Evolutionary conservation across 2,113 vertebrate genomes (phyloP), one percentile per base, ranked within the genome.

Genomic region (Neotragus pygmaeus): DNA sequence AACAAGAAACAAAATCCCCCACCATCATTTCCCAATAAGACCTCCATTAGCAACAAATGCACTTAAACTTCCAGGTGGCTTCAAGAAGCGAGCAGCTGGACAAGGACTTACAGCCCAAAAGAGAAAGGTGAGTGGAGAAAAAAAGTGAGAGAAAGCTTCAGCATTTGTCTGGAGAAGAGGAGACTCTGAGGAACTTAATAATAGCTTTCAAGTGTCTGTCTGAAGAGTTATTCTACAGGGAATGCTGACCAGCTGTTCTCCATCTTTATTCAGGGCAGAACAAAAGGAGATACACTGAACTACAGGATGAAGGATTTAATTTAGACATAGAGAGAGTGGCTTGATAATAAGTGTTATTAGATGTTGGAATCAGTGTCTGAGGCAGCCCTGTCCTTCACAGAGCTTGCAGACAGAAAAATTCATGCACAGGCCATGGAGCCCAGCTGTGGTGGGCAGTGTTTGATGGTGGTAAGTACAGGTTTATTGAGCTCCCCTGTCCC

Each of bases 241-340:
- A 91, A 81, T 78, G 57, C 94, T 97, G 96, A 96, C 95, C 95
- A 97, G 94, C 96, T 97, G 83, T 58, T 97, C 90, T 96, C 82
- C 88, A 93, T 96, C 96, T 96, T 97, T 92, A 96, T 95, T 97
- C 90, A 87, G 90, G 82, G 55, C 88, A 87, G 90, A 97, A 98
- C 47, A 86, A 97, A 97, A 96, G 90, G 86, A 97, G 93, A 94
- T 55, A 45, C 88, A 87, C 55, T 60, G 43, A 95, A 77, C 94
- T 81, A 57, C 81, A 96, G 60, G 94, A 96, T 81, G 92, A 82
- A 92, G 95, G 87, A 94, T 94, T 96, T 96, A 95, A 97, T 96
- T 95, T 96, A 92, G 92, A 91, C 81, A 47, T 75, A 70, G 95
- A 73, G 94, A 89, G 92, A 92, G 64, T 39, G 10, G 51, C 84